A percentile compares a stretch with the other conserved stretches of the same genome.
phyloP scores from a whole-genome alignment of 2,797 vertebrate species.

The Malurus leucopterus region DNA sequence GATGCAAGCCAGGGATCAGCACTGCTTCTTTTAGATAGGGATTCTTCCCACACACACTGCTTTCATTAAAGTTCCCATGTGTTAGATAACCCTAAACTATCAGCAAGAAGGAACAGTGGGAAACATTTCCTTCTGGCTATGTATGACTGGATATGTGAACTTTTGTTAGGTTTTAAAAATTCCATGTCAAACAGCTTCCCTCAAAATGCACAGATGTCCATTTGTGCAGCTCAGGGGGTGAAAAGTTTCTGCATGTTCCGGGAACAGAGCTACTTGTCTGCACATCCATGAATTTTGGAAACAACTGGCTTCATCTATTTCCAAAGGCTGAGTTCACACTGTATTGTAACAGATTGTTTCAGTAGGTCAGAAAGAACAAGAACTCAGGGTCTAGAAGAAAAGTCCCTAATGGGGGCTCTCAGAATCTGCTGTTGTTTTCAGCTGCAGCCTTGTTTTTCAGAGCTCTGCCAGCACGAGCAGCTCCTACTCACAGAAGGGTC shows the following conservation, averaged over 20 bases:
- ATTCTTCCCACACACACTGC: fast-evolving
- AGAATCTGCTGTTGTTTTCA: not conserved
- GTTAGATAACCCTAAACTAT: not conserved
- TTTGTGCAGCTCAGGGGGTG: not conserved
- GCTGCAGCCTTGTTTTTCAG: not conserved
- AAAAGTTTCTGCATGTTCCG: not conserved
- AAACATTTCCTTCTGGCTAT: not conserved
- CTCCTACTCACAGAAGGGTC: not conserved
- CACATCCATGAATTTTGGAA: not conserved
- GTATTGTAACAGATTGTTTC: not conserved
- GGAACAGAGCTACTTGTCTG: not conserved
- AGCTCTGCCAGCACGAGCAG: not conserved
- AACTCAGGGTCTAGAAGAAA: not conserved
- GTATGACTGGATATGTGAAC: not conserved
- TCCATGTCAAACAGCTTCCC: not conserved
- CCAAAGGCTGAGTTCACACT: not conserved
- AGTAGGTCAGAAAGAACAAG: not conserved
- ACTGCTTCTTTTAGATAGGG: not conserved
- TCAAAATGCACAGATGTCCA: not conserved
- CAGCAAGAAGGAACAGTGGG: not conserved
- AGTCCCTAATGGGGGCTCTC: not conserved
- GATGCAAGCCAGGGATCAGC: not conserved
- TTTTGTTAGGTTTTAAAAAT: not conserved
- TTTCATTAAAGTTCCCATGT: not conserved
- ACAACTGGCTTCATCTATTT: not conserved